Base-by-base conservation (phyloP, 2,888 invertebrate genomes). In the Orchesella flavescens region DNA sequence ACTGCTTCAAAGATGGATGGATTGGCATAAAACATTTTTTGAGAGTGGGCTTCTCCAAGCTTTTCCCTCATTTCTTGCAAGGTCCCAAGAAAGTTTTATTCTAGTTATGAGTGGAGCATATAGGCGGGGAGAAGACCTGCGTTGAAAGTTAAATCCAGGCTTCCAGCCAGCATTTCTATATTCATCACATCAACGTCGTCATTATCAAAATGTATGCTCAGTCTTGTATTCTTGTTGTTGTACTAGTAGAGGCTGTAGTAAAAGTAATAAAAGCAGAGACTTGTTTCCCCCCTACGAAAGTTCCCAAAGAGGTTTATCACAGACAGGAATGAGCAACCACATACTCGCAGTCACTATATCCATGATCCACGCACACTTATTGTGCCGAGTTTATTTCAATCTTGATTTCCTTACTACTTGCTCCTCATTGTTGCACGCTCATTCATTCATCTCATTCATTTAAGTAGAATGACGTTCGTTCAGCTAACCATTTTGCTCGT, bases 301-400 rank as follows among this genome's bases (percentile, higher is more conserved):
- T 34, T 34, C 34, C 23, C n/a, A 55, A 9, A 53, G 53, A 23
- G 10, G 24, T 55, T 23, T 15, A 44, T 15, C 55, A 15, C 43
- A 65, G 15, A 34, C 13, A 69, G 7, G 12, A n/a, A 59, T 63
- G 63, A 21, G 15, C 10, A 23, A 7, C n/a, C 24, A 61, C n/a
- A 61, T 23, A 53, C 65, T 34, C 34, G 53, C 53, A 34, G n/a
- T n/a, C n/a, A n/a, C n/a, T n/a, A 34, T 34, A 34, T 34, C 34
- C 34, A 34, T 34, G 34, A 34, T 57, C 19, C 21, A n/a, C 46
- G 59, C n/a, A 57, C 24, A 21, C 72, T 43, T 79, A 63, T 74
- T 81, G 74, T 79, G 69, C 73, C 49, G 73, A 72, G 73, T 80
- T 81, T 81, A 81, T 81, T 74, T 81, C 74, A 53, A 81, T 81